Base-by-base conservation (phyloP, 2,888 invertebrate genomes). In the Venustoraphidia nigricollis region DNA sequence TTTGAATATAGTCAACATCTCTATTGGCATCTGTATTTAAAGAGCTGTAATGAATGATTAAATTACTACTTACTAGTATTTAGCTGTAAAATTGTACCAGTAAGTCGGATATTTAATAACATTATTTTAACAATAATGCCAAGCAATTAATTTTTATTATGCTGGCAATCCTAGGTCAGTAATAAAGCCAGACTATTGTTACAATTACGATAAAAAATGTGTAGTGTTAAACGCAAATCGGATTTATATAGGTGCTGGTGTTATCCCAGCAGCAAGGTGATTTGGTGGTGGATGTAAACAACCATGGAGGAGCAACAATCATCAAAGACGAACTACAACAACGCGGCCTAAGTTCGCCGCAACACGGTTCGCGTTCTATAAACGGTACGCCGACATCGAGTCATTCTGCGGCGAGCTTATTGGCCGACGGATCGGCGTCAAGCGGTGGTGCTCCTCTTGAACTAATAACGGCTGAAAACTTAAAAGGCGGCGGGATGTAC, bases 321-420 rank as follows among this genome's bases (percentile, higher is more conserved):
- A 75, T 76, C 71, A 70, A 76, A 71, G 71, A 73, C 74, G 68
- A 75, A 71, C 66, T 70, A 68, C 61, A 67, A 55, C 56, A 72
- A 70, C 72, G 76, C 71, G 73, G 75, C 65, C 70, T 77, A 59
- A 72, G 73, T 56, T 68, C 69, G 64, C 78, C 78, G 64, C 77
- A 77, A 69, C 76, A 74, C 76, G 71, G 77, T 67, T 78, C 77
- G 66, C 74, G 79, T 66, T 67, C 77, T 66, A 65, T 79, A 69
- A 75, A 78, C 75, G 74, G 76, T 62, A 79, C 79, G 50, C 79
- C 79, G 60, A 77, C 73, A 58, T 79, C 79, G 48, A 77, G 77
- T 58, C 71, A 76, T 54, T 77, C 79, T 64, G 42, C 42, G 8
- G 47, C 47, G 9, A 70, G 70, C 52, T 71, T 79, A 58, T 69